Evolutionary conservation across 2,797 vertebrate species (phyloP), one percentile per base, ranked within the genome.

Genomic region (Myotis findleyi): DNA sequence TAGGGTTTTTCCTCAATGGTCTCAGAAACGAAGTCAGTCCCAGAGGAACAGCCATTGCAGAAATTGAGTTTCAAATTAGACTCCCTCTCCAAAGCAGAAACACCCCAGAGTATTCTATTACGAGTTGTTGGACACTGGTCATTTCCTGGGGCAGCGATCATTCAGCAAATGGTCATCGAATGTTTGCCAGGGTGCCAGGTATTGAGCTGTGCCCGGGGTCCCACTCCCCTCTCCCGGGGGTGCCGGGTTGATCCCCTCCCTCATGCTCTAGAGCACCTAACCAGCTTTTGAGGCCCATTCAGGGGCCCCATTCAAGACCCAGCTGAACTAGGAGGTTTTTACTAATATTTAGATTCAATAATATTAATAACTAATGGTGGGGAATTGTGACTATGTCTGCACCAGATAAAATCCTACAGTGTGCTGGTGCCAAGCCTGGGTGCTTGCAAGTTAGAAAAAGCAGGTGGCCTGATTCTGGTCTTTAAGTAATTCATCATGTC

Each of bases 121-220:
- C 10, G 44, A 7, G 23, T 13, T 5, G 20, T 1, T 30, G 8
- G 66, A 51, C 25, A 21, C 51, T 7, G n/a, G 14, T 21, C 9
- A 55, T 14, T 38, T 30, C 4, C 38, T 4, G 0, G 0, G 53
- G 66, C 33, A 6, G 2, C 1, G 0, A 13, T 49, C 51, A 12
- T 9, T 64, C 49, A 23, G 55, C 59, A 51, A 47, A 57, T 1
- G 3, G 38, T n/a, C 81, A 51, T 1, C 0, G 23, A 20, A 1
- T 9, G 8, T 27, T 33, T 59, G 17, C 36, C 36, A 30, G 27
- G 12, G 7, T 0, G 4, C 21, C 23, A 1, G 11, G 25, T 6
- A 6, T 7, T 36, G 62, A 55, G 41, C 68, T 66, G 17, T 13
- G 44, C 49, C 23, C 0, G 0, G 0, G 5, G 2, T 21, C 30